A percentile compares a stretch with the other conserved stretches of the same genome.
These are phyloP conservation scores for Protophormia terraenovae DNA, from an alignment of 2,888 invertebrate genomes.

Conservation along the genomic window DNA sequence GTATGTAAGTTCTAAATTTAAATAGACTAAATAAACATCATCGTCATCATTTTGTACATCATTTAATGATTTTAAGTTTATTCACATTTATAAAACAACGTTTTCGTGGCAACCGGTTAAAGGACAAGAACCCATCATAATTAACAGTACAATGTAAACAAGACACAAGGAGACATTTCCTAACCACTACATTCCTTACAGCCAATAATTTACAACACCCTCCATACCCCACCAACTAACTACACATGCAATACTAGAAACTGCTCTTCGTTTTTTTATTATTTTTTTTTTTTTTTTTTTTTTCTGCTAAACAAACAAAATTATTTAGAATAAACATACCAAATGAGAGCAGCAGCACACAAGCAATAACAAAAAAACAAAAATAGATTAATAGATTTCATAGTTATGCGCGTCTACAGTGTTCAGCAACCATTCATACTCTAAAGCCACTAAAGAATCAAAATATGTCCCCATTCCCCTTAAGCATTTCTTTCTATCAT, in stretches of 20 bases:
- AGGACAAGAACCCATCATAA: conserved; percentile 34
- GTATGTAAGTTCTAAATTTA: not conserved
- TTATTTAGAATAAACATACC: conserved; percentile 52
- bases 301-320: conserved; percentile 46
- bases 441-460: not conserved
- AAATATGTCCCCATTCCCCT: not conserved
- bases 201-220: not conserved
- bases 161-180: conserved; percentile 15
- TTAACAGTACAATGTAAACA: conserved; percentile 13
- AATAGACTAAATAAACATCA: conserved; percentile 1
- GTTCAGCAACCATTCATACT: conserved; percentile 7
- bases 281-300: conserved; percentile 4
- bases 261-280: too few species aligned
- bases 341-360: conserved; percentile 26
- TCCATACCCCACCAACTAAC: not conserved
- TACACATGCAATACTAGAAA: conserved; percentile 6
- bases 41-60: not conserved
- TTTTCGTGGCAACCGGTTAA: conserved; percentile 13
- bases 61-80: conserved; percentile 5
- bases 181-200: conserved; percentile 1
- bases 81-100: not conserved
- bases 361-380: conserved; percentile 16
- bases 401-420: conserved; percentile 33
- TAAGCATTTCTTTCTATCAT: conserved; percentile 15
- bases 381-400: conserved; percentile 38